A percentile compares a stretch with the other conserved stretches of the same genome.
These are phyloP conservation scores for Hemiprocne comata DNA, from an alignment of 2,113 vertebrate genomes.

Conservation along the genomic window DNA sequence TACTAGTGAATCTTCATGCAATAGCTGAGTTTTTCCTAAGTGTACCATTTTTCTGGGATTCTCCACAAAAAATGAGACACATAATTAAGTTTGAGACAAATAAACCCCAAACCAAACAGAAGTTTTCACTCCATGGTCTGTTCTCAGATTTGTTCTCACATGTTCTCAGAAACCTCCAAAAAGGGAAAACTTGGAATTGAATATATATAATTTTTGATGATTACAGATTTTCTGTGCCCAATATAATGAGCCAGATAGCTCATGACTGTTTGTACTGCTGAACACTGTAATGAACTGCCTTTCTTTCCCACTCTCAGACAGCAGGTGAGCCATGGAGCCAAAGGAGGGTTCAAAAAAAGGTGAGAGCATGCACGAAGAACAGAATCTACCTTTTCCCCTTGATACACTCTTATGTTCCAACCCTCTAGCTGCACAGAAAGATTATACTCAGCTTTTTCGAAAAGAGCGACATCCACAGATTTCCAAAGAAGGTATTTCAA, in stretches of 20 bases:
- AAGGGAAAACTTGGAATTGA: not conserved
- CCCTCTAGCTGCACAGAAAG: not conserved
- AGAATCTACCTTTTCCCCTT: not conserved
- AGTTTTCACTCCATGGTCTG: not conserved
- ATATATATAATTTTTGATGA: not conserved
- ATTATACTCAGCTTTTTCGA: not conserved
- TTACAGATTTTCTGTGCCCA: not conserved
- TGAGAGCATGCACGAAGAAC: not conserved
- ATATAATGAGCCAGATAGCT: not conserved
- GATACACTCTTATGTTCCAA: not conserved
- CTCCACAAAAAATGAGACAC: not conserved
- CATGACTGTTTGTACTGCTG: not conserved
- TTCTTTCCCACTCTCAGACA: not conserved
- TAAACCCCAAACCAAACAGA: not conserved
- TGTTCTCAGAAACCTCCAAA: not conserved
- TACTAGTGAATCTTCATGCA: not conserved
- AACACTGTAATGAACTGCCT: not conserved
- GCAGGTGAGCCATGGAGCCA: not conserved
- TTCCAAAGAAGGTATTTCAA: not conserved
- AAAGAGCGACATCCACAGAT: not conserved
- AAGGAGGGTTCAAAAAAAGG: not conserved
- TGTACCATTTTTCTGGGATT: not conserved
- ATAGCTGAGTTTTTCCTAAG: not conserved
- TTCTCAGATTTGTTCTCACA: not conserved
- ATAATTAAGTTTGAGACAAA: not conserved